Evolutionary conservation across 2,888 invertebrate species (phyloP).

Genomic region (Dysmachus trigonus): DNA sequence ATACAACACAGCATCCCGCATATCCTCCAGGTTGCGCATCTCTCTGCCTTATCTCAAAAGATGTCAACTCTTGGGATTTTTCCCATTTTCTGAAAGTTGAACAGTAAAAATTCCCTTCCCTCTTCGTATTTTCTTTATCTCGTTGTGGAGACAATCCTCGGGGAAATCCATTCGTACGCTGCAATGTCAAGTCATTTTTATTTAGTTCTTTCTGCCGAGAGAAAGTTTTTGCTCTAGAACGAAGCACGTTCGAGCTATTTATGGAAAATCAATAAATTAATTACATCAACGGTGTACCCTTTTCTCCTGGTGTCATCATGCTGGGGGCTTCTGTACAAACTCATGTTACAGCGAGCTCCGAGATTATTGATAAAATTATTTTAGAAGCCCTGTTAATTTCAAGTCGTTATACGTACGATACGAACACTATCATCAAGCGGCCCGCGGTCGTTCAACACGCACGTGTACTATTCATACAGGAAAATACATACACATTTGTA

Average conservation of each 20-base stretch:
- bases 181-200: slow-evolving; percentile 11
- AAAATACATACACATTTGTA: not conserved
- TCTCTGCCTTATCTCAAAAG: not conserved
- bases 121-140: not conserved
- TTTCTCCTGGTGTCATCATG: slow-evolving; percentile 9
- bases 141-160: not conserved
- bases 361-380: slow-evolving; percentile 30
- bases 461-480: not conserved
- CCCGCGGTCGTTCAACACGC: not conserved
- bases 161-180: not conserved
- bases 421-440: not conserved
- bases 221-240: not conserved
- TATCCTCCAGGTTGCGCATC: not conserved
- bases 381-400: slow-evolving; percentile 23
- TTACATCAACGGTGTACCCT: slow-evolving; percentile 7
- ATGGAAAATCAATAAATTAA: slow-evolving; percentile 40
- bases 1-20: not conserved
- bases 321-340: not conserved
- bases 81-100: not conserved
- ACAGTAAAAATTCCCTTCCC: not conserved
- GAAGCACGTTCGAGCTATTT: slow-evolving; percentile 26
- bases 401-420: not conserved
- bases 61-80: not conserved
- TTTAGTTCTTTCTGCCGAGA: not conserved
- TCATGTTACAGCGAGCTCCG: not conserved